Evolutionary conservation across 2,797 vertebrate genomes (phyloP), one percentile per base, ranked within the genome.

Genomic region (Ficedula albicollis): DNA sequence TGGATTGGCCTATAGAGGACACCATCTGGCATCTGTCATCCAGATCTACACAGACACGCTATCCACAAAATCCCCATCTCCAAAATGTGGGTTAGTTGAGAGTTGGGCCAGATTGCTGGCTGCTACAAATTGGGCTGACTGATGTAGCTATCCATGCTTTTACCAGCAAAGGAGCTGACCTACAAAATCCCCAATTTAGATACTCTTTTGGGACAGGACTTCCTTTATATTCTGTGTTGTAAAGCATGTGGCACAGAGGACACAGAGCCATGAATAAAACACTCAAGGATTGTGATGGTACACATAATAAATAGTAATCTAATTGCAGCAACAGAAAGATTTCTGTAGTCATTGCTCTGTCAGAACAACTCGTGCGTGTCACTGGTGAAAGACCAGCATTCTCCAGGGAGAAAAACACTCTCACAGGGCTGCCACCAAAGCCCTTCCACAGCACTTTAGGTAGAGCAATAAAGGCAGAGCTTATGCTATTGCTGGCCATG

Each of bases 281-380:
- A 74, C 93, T 94, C 94, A 96, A 97, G 94, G 95, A 96, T 85
- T 96, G 80, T 72, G 89, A 87, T 83, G 96, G 94, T 94, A 95
- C 93, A 95, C 88, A 38, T 92, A 93, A 93, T 89, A 95, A 96
- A 92, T 68, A 90, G 82, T 56, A 80, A 93, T 86, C 38, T 92
- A 83, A 92, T 90, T 81, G 80, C 63, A 82, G 74, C 44, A 73
- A 79, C 77, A 94, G 81, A 34, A 73, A 67, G 74, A 86, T 82
- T 89, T 84, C 74, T 94, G 70, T 52, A 74, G 81, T 30, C 63
- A 44, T 21, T 69, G 51, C 13, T 60, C 39, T 30, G 59, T 73
- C 5, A 11, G 46, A 92, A 36, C 25, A 93, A 67, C 59, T 60
- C 62, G 3, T n/a, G 55, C 0, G 1, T 82, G 63, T 76, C 63